Conservation (phyloP, 1,140 invertebrate genomes). For the Bombus huntii region DNA sequence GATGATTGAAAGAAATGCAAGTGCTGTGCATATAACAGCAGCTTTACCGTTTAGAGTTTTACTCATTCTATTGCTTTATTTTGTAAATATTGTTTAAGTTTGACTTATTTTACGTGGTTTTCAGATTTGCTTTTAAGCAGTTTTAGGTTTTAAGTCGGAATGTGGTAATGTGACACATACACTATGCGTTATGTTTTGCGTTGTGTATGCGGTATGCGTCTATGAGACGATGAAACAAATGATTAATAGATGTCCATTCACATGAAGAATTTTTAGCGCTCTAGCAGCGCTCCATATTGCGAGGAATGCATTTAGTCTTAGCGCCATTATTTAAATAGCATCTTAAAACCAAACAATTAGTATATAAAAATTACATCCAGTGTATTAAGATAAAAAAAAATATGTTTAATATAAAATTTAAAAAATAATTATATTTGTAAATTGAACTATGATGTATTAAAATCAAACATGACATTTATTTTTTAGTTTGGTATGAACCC, state of each 20-base stretch:
- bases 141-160: too few species aligned
- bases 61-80: slow-evolving; percentile 66
- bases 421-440: neutral
- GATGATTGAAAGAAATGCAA: slow-evolving; percentile 90
- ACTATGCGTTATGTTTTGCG: too few species aligned
- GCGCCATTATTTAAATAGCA: slow-evolving; percentile 15
- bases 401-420: slow-evolving; percentile 23
- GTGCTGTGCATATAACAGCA: slow-evolving; percentile 86
- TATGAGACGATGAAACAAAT: neutral
- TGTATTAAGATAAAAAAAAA: neutral
- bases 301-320: neutral
- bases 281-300: slow-evolving; percentile 1
- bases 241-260: slow-evolving; percentile 4
- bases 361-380: neutral
- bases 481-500: slow-evolving; percentile 87
- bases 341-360: neutral
- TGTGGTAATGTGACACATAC: too few species aligned
- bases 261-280: neutral
- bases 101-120: too few species aligned
- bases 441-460: too few species aligned
- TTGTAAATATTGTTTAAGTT: neutral
- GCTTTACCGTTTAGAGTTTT: slow-evolving; percentile 88
- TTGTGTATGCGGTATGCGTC: too few species aligned
- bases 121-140: too few species aligned
- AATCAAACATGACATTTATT: neutral